phyloP scores from a whole-genome alignment of 2,797 vertebrate genomes.

The Gadopsis bispinosus region DNA sequence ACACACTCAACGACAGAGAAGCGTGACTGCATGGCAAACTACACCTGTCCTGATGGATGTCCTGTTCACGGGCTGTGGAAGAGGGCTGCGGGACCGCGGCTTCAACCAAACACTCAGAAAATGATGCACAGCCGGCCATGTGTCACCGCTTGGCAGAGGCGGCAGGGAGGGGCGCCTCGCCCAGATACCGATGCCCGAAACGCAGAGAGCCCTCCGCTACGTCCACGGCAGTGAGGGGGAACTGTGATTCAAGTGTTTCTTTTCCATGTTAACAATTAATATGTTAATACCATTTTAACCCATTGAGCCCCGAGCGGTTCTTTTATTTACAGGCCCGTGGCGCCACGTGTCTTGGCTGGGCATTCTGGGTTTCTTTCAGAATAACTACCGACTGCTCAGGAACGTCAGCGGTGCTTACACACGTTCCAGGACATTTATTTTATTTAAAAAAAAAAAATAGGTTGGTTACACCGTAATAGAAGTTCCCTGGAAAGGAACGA shows the following conservation, averaged over 20 bases:
- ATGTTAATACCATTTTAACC: background rate
- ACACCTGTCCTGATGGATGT: constrained; percentile 70
- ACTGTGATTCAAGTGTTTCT: constrained; percentile 11
- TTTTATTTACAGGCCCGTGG: background rate
- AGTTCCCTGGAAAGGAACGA: background rate
- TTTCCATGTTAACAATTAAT: background rate
- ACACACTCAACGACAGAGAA: constrained; percentile 54
- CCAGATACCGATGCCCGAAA: constrained; percentile 56
- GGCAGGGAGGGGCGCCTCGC: constrained; percentile 24
- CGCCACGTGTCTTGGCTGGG: background rate
- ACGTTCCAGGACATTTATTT: background rate
- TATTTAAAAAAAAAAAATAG: no score
- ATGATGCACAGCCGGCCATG: constrained; percentile 66
- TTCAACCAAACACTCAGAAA: constrained; percentile 29
- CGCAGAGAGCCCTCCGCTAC: constrained; percentile 48
- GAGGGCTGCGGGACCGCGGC: constrained; percentile 40
- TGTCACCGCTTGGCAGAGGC: constrained; percentile 42
- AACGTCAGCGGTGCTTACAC: background rate
- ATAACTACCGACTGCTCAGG: background rate
- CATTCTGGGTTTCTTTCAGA: background rate
- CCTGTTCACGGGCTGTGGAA: constrained; percentile 61
- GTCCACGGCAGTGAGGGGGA: constrained; percentile 36
- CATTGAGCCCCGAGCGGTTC: background rate
- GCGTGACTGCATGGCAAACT: constrained; percentile 72
- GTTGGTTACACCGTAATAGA: background rate